phyloP scores from a whole-genome alignment of 2,113 vertebrate genomes.

The Cygnus atratus region DNA sequence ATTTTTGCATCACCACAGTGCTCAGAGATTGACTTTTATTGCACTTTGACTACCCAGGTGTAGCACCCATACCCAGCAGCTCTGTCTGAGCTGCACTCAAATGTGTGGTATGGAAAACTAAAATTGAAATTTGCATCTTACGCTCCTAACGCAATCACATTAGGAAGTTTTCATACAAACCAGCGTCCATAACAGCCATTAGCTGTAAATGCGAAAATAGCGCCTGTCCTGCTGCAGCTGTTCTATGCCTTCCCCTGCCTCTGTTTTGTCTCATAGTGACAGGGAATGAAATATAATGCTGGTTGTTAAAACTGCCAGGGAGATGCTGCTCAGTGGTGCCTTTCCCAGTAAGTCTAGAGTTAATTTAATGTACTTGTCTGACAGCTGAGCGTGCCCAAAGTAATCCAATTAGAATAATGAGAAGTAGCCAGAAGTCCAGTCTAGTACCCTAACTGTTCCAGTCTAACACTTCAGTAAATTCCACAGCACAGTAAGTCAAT shows the following conservation, averaged over 20 bases:
- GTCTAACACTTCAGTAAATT: neutral
- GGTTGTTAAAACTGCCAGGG: neutral
- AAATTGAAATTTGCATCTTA: neutral
- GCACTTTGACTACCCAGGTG: neutral
- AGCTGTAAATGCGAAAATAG: neutral
- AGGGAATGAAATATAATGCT: neutral
- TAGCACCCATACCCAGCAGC: neutral
- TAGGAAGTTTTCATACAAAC: neutral
- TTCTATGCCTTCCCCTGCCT: neutral
- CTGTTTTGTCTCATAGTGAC: neutral
- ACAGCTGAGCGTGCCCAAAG: neutral
- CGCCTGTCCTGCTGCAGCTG: neutral
- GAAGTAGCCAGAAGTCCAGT: neutral
- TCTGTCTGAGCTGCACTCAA: neutral
- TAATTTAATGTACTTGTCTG: neutral
- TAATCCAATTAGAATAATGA: conserved; percentile 32
- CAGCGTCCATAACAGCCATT: neutral
- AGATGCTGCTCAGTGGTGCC: neutral
- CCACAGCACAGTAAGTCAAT: rapidly evolving
- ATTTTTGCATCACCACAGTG: neutral
- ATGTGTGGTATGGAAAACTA: neutral
- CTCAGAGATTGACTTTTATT: neutral
- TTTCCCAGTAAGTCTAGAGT: neutral
- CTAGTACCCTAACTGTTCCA: neutral
- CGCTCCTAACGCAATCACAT: neutral